Conservation (phyloP, 37 sponge, comb jelly and placozoan genomes). For the Beroe ovata region DNA sequence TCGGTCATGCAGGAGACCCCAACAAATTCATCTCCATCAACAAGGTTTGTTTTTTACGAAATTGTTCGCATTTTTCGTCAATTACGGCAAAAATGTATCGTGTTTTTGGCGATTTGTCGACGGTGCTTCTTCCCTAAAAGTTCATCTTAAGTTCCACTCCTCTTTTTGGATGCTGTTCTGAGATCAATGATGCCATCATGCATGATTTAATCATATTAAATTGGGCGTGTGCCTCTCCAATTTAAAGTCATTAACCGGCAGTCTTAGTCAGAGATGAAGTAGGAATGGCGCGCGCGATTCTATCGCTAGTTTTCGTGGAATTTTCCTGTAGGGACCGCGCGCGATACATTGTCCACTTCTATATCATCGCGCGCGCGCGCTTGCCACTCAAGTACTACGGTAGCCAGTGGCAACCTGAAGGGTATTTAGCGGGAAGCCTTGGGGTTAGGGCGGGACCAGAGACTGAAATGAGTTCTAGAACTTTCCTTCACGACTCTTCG, state of each 20-base stretch:
- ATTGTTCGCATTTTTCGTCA: too few relatives aligned
- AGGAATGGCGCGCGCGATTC: neutral
- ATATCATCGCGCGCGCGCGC: slow-evolving; percentile 39
- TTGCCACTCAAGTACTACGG: neutral
- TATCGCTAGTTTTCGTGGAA: slow-evolving; percentile 24
- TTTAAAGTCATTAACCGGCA: neutral
- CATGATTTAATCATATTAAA: neutral
- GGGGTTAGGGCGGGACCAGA: neutral
- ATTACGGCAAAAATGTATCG: too few relatives aligned
- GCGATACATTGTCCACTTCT: slow-evolving; percentile 21
- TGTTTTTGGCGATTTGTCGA: too few relatives aligned
- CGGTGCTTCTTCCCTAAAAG: too few relatives aligned
- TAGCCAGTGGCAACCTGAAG: slow-evolving; percentile 19
- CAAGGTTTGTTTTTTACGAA: neutral
- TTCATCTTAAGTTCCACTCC: too few relatives aligned
- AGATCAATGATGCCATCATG: neutral
- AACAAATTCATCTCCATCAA: neutral
- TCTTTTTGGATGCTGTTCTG: too few relatives aligned
- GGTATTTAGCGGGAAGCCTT: slow-evolving; percentile 11
- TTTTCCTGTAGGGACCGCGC: neutral
- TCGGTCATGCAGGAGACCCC: neutral
- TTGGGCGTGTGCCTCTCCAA: neutral
- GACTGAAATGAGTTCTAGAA: neutral
- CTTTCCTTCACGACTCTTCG: too few relatives aligned
- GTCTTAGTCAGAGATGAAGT: too few relatives aligned